A percentile compares a stretch with the other conserved stretches of the same genome.
Evolutionary conservation across 2,113 vertebrate genomes (phyloP).

Genomic region (Laticauda colubrina): DNA sequence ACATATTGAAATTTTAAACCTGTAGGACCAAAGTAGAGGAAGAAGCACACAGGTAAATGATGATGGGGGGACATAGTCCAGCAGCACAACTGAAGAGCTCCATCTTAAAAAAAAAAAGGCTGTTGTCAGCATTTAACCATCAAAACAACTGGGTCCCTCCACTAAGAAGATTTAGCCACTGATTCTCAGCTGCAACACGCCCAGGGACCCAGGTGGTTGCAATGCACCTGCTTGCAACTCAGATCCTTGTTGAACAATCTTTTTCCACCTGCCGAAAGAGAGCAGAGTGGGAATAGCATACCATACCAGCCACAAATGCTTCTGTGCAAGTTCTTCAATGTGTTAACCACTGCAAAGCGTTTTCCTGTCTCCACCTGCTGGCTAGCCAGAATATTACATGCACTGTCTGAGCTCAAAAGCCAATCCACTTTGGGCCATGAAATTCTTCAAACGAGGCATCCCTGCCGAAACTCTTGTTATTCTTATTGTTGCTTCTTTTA

Average conservation of each 20-base stretch:
- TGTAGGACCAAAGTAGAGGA: not conserved
- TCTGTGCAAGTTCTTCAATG: not conserved
- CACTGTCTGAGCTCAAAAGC: not conserved
- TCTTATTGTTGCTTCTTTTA: not conserved
- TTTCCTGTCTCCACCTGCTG: not conserved
- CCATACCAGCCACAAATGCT: not conserved
- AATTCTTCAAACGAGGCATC: not conserved
- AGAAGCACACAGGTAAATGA: not conserved
- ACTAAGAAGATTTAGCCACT: not conserved
- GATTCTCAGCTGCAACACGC: not conserved
- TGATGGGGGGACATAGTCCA: not conserved
- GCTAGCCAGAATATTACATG: not conserved
- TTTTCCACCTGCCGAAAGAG: not conserved
- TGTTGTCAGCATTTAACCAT: not conserved
- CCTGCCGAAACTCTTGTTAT: not conserved
- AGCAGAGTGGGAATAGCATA: not conserved
- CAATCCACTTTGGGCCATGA: not conserved
- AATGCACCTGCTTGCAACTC: not conserved
- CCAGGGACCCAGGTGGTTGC: not conserved
- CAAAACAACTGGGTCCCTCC: not conserved
- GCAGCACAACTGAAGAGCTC: not conserved
- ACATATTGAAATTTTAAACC: not conserved
- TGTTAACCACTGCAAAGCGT: not conserved
- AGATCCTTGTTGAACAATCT: not conserved
- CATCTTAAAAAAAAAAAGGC: not conserved